Evolutionary conservation across 2,888 invertebrate genomes (phyloP).

Genomic region (Pasiphila rectangulata): DNA sequence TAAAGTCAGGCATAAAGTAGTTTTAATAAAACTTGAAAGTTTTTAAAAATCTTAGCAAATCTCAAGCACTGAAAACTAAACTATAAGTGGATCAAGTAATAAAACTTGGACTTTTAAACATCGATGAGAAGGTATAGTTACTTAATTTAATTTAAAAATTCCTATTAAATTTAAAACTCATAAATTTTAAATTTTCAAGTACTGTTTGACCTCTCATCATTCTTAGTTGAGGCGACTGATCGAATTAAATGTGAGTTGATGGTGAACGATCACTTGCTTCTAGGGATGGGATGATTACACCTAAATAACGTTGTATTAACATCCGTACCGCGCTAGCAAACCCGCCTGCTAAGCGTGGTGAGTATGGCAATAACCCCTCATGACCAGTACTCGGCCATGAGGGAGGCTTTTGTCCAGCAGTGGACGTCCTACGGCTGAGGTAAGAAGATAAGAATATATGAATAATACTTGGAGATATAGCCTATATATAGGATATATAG

Average conservation of each 20-base stretch:
- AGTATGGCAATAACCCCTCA: no score
- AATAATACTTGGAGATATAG: no score
- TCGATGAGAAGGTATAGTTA: conserved; percentile 27
- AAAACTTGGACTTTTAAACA: conserved; percentile 27
- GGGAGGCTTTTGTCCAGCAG: no score
- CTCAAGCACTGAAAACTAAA: conserved; percentile 17
- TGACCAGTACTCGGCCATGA: no score
- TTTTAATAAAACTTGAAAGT: background rate
- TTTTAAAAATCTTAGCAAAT: conserved; percentile 25
- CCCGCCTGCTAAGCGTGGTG: no score
- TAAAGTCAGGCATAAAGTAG: no score
- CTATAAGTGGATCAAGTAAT: conserved; percentile 20
- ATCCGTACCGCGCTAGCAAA: no score
- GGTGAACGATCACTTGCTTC: conserved; percentile 51
- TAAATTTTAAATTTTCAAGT: conserved; percentile 68
- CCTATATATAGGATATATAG: no score
- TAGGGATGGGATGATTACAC: conserved; percentile 45
- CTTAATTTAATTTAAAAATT: conserved; percentile 60
- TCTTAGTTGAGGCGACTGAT: conserved; percentile 60
- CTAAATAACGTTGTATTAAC: no score
- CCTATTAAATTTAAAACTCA: conserved; percentile 58
- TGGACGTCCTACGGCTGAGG: no score
- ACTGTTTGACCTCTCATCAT: conserved; percentile 58
- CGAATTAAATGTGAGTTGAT: conserved; percentile 67
- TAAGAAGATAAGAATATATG: no score